phyloP scores from a whole-genome alignment of 1,140 invertebrate species.

The Nixonia krombeini region DNA sequence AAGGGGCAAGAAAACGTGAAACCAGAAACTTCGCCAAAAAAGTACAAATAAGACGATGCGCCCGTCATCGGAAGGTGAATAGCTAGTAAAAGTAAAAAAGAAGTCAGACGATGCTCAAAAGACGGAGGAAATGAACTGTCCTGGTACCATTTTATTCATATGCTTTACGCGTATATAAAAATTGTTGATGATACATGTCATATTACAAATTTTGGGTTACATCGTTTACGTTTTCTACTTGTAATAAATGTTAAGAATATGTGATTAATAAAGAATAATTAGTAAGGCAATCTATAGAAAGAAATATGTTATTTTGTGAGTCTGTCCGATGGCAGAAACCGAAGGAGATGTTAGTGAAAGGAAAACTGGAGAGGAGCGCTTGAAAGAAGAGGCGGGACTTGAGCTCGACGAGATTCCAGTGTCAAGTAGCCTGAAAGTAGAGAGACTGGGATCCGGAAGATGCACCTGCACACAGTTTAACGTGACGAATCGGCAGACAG shows the following conservation, averaged over 20 bases:
- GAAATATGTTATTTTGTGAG: background rate
- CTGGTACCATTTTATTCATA: too few species aligned
- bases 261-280: too few species aligned
- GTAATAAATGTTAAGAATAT: too few species aligned
- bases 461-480: slow-evolving; percentile 9
- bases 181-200: too few species aligned
- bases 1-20: slow-evolving; percentile 40
- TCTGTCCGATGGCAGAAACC: background rate
- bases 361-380: slow-evolving; percentile 6
- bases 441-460: background rate
- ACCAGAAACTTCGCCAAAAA: slow-evolving; percentile 36
- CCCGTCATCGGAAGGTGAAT: slow-evolving; percentile 28
- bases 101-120: too few species aligned
- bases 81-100: slow-evolving; percentile 17
- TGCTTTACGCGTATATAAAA: too few species aligned
- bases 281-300: background rate
- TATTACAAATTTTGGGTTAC: too few species aligned
- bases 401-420: slow-evolving; percentile 6
- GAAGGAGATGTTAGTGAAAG: slow-evolving; percentile 1
- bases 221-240: too few species aligned
- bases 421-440: slow-evolving; percentile 14
- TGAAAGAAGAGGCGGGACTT: slow-evolving; percentile 10
- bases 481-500: slow-evolving; percentile 9
- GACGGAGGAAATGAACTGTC: too few species aligned
- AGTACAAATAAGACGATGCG: slow-evolving; percentile 33